These are phyloP conservation scores for Erythrocercus mccallii DNA, from an alignment of 2,113 vertebrate species.

Conservation along the genomic window DNA sequence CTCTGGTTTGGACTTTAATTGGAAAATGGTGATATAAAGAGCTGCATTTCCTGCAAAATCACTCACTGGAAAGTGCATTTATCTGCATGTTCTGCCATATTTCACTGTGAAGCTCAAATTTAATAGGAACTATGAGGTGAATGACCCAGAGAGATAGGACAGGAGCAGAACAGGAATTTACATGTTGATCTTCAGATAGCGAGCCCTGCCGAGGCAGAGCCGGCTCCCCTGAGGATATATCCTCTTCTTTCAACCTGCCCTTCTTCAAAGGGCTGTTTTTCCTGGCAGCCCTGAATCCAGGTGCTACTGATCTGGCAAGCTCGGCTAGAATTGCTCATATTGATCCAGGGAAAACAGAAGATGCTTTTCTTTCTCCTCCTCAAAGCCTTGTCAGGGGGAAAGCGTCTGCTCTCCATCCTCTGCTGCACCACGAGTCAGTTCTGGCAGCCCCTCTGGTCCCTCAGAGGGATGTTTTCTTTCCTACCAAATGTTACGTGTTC, in stretches of 20 bases:
- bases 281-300: not conserved
- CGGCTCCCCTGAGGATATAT: not conserved
- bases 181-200: slow-evolving; percentile 27
- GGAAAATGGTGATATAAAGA: not conserved
- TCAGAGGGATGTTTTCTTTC: not conserved
- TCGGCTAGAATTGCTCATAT: not conserved
- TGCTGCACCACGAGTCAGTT: not conserved
- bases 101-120: not conserved
- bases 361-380: not conserved
- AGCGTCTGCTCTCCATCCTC: not conserved
- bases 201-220: not conserved
- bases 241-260: not conserved
- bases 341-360: not conserved
- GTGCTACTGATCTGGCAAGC: slow-evolving; percentile 41
- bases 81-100: not conserved
- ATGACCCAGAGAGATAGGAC: not conserved
- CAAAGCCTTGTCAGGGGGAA: not conserved
- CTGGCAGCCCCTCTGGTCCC: not conserved
- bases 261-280: slow-evolving; percentile 38
- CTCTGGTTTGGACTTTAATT: not conserved
- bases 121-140: not conserved
- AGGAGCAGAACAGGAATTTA: not conserved
- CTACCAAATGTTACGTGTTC: not conserved
- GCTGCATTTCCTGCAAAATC: not conserved
- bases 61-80: not conserved